Base-by-base conservation (phyloP, 2,113 vertebrate species). In the Notechis scutatus region DNA sequence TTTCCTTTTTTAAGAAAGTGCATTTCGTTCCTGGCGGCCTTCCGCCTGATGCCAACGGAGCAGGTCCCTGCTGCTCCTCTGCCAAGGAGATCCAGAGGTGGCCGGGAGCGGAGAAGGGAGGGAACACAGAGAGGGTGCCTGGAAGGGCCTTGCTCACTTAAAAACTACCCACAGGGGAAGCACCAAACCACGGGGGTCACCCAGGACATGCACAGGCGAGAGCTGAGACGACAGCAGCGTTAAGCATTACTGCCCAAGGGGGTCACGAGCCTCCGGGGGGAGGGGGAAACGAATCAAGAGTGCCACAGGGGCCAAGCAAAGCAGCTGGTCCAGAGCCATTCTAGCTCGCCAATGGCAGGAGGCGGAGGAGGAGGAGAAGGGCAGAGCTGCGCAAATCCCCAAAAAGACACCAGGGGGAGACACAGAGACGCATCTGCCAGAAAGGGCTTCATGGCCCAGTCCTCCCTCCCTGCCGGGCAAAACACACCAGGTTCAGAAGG, bases 151-250 rank as follows among this genome's bases (percentile, higher is more conserved):
- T 23, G 89, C 61, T 0, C 92, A 93, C 69, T 74, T 39, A 20
- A 74, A 59, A 74, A 91, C 21, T 45, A 20, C 39, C 85, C 88
- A 5, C n/a, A 85, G 92, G 91, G 9, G 91, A 95, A 95, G 64
- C 85, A 90, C 92, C 45, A 89, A 90, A 20, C 39, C 90, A 52
- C 52, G 69, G 92, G 92, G 86, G 5, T 74, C 74, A n/a, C 18
- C 6, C 91, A 93, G 57, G 1, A 1, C 9, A 56, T 14, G 42
- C 10, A 74, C 90, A 34, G 74, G 93, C 74, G 81, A 54, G 85
- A 92, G 23, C 90, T 88, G 0, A 0, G 7, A 87, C 4, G 52
- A 86, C 26, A 95, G 85, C 29, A 85, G 47, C 47, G 7, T 50
- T 8, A 42, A 3, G 12, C 87, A 93, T 52, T 23, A 47, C 90